phyloP scores from a whole-genome alignment of 2,113 vertebrate species.

The Casuarius casuarius region DNA sequence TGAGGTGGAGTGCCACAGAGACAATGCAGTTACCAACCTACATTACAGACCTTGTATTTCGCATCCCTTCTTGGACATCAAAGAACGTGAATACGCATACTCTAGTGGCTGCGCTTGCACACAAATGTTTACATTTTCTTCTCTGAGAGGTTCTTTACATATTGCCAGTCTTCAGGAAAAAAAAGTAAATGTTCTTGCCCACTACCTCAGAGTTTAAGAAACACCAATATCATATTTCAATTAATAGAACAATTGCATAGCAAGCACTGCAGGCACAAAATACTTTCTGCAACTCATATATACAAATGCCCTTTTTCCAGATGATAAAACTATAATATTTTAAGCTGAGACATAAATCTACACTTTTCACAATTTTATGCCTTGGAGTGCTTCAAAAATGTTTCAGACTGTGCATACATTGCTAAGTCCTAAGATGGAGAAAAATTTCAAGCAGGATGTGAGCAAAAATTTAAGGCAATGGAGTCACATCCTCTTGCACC shows the following conservation, averaged over 20 bases:
- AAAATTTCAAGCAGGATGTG: background rate
- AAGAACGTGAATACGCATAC: background rate
- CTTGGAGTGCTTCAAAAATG: conserved; percentile 34
- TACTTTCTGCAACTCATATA: background rate
- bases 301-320: background rate
- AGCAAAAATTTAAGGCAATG: background rate
- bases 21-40: background rate
- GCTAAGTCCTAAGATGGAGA: background rate
- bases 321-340: background rate
- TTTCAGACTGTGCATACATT: background rate
- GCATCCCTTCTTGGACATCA: background rate
- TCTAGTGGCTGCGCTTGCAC: background rate
- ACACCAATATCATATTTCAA: background rate
- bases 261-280: background rate
- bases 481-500: conserved; percentile 3
- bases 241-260: background rate
- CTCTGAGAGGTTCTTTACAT: background rate
- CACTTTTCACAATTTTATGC: background rate
- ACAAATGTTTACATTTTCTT: background rate
- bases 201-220: conserved; percentile 4
- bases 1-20: background rate
- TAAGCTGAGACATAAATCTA: background rate
- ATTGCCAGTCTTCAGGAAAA: background rate
- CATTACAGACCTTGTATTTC: background rate
- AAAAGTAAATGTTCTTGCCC: background rate